These are phyloP conservation scores for Drosophila greeni DNA, from an alignment of 2,888 invertebrate genomes.

Conservation along the genomic window DNA sequence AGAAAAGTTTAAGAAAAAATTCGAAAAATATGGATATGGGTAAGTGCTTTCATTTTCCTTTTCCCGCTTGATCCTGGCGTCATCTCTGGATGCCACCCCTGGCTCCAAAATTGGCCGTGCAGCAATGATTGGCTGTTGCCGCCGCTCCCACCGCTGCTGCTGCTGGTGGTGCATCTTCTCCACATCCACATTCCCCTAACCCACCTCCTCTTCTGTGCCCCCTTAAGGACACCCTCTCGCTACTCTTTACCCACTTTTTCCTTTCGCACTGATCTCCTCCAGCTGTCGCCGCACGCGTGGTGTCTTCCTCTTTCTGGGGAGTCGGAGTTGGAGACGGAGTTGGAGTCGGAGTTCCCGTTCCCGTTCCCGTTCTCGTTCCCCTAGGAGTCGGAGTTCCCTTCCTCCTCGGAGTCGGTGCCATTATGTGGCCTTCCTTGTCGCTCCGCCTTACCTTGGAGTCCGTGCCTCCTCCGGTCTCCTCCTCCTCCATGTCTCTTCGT, in stretches of 20 bases:
- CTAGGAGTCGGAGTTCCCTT: too few species aligned
- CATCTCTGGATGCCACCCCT: slow-evolving; percentile 48
- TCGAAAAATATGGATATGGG: too few species aligned
- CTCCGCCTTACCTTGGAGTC: background rate
- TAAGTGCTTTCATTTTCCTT: background rate
- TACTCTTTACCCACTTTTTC: background rate
- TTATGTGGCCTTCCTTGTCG: background rate
- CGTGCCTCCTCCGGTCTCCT: background rate
- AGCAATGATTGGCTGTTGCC: slow-evolving; percentile 71
- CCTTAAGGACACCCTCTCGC: slow-evolving; percentile 3
- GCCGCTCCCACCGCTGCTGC: slow-evolving; percentile 31
- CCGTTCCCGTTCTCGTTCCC: background rate
- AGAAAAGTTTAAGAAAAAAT: too few species aligned
- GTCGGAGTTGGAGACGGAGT: background rate
- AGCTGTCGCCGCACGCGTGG: slow-evolving; percentile 34
- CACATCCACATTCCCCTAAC: slow-evolving; percentile 7
- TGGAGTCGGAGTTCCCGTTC: too few species aligned
- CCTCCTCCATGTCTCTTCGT: too few species aligned
- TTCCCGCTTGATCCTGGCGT: background rate
- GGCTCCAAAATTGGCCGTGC: slow-evolving; percentile 70
- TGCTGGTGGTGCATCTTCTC: slow-evolving; percentile 20
- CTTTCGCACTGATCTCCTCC: slow-evolving; percentile 27
- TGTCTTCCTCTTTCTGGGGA: slow-evolving; percentile 25
- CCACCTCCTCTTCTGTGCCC: slow-evolving; percentile 12
- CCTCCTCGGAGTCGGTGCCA: background rate